Evolutionary conservation across 2,113 vertebrate species (phyloP), one percentile per base, ranked within the genome.

Genomic region (Sander vitreus): DNA sequence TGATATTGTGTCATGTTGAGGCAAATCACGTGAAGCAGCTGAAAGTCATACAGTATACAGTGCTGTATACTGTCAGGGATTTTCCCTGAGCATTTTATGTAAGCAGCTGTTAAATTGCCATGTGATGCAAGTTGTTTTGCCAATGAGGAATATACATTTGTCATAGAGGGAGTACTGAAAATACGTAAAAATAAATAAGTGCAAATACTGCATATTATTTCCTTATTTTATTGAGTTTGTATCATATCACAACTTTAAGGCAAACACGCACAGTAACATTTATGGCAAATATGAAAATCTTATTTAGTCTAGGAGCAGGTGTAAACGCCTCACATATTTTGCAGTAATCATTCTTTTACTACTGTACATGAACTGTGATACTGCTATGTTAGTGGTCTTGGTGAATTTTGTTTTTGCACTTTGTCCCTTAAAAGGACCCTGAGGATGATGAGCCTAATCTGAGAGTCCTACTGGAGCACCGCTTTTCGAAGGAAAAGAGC

Each of bases 401-500:
- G 5, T 66, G 1, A 11, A 18, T 55, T 69, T 23, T 23, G 23
- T 62, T 57, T 53, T 36, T 25, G 0, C 5, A 15, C 7, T 71
- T 53, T 54, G 39, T 73, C 25, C 57, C 14, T 50, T 84, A 12
- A 60, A 63, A 99, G 98, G 98, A 99, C 82, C 98, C 98, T 0
- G 95, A 91, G 1, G 98, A 99, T 65, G 98, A 99, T 0, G 98
- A 99, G 71, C 98, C 98, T 67, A 97, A 99, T 81, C 93, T 98
- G 66, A 95, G 96, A 1, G 89, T 98, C 27, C 85, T 99, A 7
- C 93, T 99, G 63, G 98, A 99, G 87, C 98, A 99, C 54, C 96
- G 98, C 15, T 99, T 99, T 93, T 97, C 97, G 78, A 99, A 99
- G 90, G 98, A 99, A 89, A 99, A 98, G 95, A 99, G 98, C 94